Conservation (phyloP, 2,113 vertebrate genomes). For the Barnardius zonarius region DNA sequence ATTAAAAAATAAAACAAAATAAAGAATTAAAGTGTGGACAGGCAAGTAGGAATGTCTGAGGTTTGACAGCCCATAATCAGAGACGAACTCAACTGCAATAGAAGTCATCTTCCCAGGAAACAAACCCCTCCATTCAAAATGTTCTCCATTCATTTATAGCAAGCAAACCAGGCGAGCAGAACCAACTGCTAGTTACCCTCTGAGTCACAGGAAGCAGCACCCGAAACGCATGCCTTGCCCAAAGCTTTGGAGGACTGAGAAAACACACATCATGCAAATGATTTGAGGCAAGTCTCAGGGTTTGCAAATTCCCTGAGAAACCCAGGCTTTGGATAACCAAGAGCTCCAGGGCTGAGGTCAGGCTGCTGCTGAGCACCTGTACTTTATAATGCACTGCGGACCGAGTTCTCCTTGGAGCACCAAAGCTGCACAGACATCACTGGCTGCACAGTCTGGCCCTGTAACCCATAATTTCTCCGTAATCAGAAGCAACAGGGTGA, state of each 20-base stretch:
- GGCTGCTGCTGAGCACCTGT: neutral
- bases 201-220: slow-evolving; percentile 37
- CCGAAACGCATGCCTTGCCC: neutral
- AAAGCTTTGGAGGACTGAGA: neutral
- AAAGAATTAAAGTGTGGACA: neutral
- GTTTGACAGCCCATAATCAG: slow-evolving; percentile 15
- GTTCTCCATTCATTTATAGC: neutral
- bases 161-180: slow-evolving; percentile 8
- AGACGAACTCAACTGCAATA: neutral
- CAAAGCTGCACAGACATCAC: neutral
- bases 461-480: neutral
- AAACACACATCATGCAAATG: neutral
- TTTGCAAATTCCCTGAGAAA: neutral
- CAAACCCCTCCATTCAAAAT: neutral
- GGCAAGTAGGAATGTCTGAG: neutral
- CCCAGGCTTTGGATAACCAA: neutral
- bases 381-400: neutral
- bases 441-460: neutral
- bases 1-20: neutral
- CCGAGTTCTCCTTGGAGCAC: neutral
- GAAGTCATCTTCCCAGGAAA: neutral
- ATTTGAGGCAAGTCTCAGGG: neutral
- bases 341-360: neutral
- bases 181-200: slow-evolving; percentile 26
- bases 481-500: slow-evolving; percentile 29